Percentiles rank a stretch among this genome's conserved stretches.
Evolutionary conservation across 2,797 vertebrate genomes (phyloP).

Genomic region (Pachyuromys duprasi): DNA sequence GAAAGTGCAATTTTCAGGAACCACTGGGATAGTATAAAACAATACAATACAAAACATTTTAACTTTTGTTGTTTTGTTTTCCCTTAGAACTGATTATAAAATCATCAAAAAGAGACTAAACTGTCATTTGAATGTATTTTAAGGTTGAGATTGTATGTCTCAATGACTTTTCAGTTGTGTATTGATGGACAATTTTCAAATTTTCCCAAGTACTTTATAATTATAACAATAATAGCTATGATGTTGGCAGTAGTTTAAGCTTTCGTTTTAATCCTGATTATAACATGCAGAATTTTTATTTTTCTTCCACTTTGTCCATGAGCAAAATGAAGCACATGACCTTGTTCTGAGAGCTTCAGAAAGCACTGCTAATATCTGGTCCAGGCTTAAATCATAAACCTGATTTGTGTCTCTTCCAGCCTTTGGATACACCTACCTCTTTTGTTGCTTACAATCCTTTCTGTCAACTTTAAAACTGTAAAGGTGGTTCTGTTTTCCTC

Average conservation of each 20-base stretch:
- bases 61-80: background rate
- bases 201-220: background rate
- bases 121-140: conserved; percentile 7
- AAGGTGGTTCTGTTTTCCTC: background rate
- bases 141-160: background rate
- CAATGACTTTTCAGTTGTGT: background rate
- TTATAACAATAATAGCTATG: background rate
- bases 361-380: background rate
- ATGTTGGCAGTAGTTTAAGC: background rate
- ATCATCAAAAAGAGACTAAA: background rate
- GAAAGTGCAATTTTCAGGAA: background rate
- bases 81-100: background rate
- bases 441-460: conserved; percentile 7
- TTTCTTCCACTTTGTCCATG: background rate
- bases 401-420: background rate
- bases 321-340: background rate
- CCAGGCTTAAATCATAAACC: background rate
- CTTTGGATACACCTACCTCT: background rate
- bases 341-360: background rate
- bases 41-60: background rate
- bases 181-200: background rate
- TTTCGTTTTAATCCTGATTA: background rate
- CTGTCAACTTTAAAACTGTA: conserved; percentile 7
- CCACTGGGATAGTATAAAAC: background rate
- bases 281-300: background rate